Conservation (phyloP, 2,113 vertebrate species). For the Oryzias celebensis region DNA sequence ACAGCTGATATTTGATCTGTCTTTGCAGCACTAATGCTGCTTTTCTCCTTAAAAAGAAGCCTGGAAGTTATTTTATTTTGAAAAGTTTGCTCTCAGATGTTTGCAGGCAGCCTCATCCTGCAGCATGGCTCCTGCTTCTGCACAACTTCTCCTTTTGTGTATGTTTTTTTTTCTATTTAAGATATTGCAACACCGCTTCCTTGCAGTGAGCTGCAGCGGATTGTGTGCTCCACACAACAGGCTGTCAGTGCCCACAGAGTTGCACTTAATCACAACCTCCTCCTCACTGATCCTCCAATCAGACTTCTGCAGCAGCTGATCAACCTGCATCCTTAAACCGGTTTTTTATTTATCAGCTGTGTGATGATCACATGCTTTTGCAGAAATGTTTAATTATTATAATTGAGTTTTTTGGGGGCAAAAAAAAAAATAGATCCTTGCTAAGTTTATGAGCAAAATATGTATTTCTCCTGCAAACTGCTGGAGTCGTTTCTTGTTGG, state of each 20-base stretch:
- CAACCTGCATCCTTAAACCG: background rate
- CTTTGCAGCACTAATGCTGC: conserved; percentile 5
- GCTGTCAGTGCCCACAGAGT: conserved; percentile 30
- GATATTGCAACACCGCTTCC: conserved; percentile 57
- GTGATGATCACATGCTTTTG: too few relatives aligned
- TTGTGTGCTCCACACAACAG: conserved; percentile 26
- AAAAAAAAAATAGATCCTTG: too few relatives aligned
- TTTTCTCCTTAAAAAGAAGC: background rate
- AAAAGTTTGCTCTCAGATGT: conserved; percentile 4
- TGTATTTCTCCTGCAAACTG: conserved; percentile 6
- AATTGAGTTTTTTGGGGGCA: too few relatives aligned
- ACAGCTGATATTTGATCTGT: conserved; percentile 30
- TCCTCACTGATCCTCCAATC: background rate
- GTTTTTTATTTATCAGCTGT: background rate
- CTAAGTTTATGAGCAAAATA: background rate
- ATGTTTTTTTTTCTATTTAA: conserved; percentile 41
- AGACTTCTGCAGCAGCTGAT: background rate
- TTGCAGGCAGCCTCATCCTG: conserved; percentile 16
- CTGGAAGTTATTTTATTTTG: conserved; percentile 7
- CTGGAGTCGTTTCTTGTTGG: conserved; percentile 47
- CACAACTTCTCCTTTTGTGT: conserved; percentile 60
- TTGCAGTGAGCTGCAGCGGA: conserved; percentile 30
- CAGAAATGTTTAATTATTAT: too few relatives aligned
- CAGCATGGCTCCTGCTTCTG: background rate
- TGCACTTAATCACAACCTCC: conserved; percentile 13